These are phyloP conservation scores for Meriones psammophilus DNA, from an alignment of 2,797 vertebrate genomes.

Conservation along the genomic window DNA sequence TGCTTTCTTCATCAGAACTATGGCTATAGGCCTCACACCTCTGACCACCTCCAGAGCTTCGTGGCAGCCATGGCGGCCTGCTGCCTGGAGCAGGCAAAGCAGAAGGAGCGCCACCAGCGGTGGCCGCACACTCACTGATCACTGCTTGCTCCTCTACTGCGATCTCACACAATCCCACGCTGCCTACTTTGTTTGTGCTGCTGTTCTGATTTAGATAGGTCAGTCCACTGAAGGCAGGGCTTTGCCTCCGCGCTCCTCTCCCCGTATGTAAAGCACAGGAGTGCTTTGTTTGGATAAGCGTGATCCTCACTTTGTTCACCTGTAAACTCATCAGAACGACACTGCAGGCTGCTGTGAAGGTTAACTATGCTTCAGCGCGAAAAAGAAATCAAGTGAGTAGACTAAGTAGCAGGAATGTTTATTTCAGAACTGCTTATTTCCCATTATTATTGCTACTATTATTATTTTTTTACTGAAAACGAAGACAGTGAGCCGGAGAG, in stretches of 20 bases:
- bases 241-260: background rate
- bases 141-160: background rate
- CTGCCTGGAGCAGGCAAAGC: too few relatives aligned
- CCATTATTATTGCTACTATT: background rate
- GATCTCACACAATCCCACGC: background rate
- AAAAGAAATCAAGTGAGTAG: background rate
- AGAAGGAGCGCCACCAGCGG: too few relatives aligned
- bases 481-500: background rate
- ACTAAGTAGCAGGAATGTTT: background rate
- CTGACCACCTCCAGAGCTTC: constrained; percentile 91
- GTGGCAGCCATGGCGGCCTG: too few relatives aligned
- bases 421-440: constrained; percentile 1
- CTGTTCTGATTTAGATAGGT: background rate
- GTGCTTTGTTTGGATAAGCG: background rate
- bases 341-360: background rate
- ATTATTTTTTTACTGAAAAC: background rate
- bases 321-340: background rate
- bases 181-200: background rate
- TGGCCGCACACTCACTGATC: background rate
- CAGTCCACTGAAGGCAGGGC: background rate
- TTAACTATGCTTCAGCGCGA: background rate
- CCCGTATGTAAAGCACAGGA: background rate
- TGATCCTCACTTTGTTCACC: background rate
- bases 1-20: constrained; percentile 97
- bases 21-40: constrained; percentile 98